Evolutionary conservation across 2,888 invertebrate species (phyloP).

Genomic region (Mamestra brassicae): DNA sequence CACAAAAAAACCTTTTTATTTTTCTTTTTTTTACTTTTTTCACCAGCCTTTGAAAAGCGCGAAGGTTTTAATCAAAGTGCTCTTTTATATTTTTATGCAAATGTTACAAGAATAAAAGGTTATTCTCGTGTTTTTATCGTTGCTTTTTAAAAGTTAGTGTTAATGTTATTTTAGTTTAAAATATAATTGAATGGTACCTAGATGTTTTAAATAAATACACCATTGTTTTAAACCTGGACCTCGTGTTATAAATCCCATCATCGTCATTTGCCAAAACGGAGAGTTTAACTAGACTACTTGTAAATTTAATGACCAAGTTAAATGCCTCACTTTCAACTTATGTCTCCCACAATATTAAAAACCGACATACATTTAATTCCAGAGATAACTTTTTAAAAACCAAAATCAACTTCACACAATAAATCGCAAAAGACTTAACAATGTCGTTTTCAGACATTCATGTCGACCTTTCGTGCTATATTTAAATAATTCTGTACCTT

Average conservation of each 20-base stretch:
- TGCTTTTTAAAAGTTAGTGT: slow-evolving; percentile 34
- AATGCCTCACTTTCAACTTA: not conserved
- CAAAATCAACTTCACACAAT: slow-evolving; percentile 7
- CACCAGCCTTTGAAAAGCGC: slow-evolving; percentile 36
- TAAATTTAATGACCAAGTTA: not conserved
- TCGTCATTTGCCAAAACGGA: not conserved
- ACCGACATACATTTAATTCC: not conserved
- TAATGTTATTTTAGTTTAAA: slow-evolving; percentile 22
- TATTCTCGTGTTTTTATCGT: slow-evolving; percentile 35
- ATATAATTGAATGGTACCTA: slow-evolving; percentile 1
- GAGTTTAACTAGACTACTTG: not conserved
- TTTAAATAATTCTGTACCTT: slow-evolving; percentile 50
- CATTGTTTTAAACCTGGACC: not conserved
- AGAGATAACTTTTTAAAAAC: slow-evolving; percentile 25
- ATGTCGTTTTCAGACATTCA: slow-evolving; percentile 27
- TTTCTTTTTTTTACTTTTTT: slow-evolving; percentile 55
- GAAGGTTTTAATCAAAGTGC: slow-evolving; percentile 65
- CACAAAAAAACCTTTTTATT: slow-evolving; percentile 53
- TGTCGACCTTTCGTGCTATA: slow-evolving; percentile 34
- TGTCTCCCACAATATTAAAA: not conserved
- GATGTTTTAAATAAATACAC: not conserved
- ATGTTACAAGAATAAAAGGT: slow-evolving; percentile 47
- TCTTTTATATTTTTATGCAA: slow-evolving; percentile 61
- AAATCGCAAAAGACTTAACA: not conserved
- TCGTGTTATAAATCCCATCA: not conserved